Base-by-base conservation (phyloP, 2,797 vertebrate species). In the Epinephelus awoara region DNA sequence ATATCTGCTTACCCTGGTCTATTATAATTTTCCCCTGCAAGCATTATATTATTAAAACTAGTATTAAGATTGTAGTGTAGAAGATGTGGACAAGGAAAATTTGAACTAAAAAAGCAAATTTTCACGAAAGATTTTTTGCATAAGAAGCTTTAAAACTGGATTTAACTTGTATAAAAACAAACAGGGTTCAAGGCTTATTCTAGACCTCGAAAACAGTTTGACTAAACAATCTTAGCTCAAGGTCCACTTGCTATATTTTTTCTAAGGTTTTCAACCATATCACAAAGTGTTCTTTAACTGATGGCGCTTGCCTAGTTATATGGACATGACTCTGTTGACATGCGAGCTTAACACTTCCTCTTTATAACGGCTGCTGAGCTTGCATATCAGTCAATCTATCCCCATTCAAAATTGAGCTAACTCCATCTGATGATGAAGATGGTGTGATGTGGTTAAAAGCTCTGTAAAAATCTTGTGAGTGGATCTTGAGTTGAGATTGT, bases 71-170 rank as follows among this genome's bases (percentile, higher is more conserved):
- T 25, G 66, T 17, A 11, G 34, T 46, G 55, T 67, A 27, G 25
- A 27, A 65, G 18, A 52, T 61, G 66, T 67, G 51, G 61, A 70
- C 11, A 57, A 58, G 25, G 15, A 55, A 12, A 50, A 78, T 29
- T 19, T 58, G 27, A 67, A 66, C n/a, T 40, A 74, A 64, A 64
- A 23, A 63, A 83, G 11, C 50, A 62, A 25, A 42, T 58, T 55
- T 19, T 55, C 51, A 47, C 14, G 27, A 38, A 44, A 21, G n/a
- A 46, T 46, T 29, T 25, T 75, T 8, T 34, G 50, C 5, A 46
- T 11, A 17, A 34, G 34, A 34, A 52, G 34, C 7, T 64, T 34
- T 57, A 21, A 62, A 78, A 54, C 12, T 47, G 10, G 6, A 46
- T 66, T 52, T 72, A 38, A 47, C n/a, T 64, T n/a, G 18, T 54